Conservation (phyloP, 2,113 vertebrate species). For the Cranoglanis bouderius region DNA sequence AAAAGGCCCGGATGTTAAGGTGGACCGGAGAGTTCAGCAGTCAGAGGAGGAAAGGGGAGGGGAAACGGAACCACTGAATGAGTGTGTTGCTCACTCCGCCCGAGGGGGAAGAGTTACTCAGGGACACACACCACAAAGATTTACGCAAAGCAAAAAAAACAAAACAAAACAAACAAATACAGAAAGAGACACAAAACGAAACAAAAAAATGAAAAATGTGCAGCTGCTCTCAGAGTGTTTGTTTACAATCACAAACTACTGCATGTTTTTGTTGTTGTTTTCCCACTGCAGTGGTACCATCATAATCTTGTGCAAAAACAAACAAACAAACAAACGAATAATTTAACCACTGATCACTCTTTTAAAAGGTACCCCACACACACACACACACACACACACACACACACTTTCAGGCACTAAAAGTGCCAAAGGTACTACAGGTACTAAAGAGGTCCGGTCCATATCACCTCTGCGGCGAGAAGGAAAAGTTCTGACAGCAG, state of each 20-base stretch:
- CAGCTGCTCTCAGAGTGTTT: too few relatives aligned
- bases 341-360: background rate
- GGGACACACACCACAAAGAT: background rate
- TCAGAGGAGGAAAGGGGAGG: background rate
- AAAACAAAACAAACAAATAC: background rate
- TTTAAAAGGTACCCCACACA: background rate
- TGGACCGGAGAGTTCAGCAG: background rate
- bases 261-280: too few relatives aligned
- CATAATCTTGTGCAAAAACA: too few relatives aligned
- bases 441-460: background rate
- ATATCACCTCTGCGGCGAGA: background rate
- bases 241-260: too few relatives aligned
- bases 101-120: background rate
- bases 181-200: background rate
- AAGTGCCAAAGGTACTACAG: background rate
- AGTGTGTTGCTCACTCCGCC: background rate
- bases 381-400: background rate
- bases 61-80: background rate
- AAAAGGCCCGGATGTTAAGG: conserved; percentile 30
- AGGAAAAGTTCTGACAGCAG: background rate
- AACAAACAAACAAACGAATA: too few relatives aligned
- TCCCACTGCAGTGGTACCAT: too few relatives aligned
- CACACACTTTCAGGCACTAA: background rate
- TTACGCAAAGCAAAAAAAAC: background rate
- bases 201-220: too few relatives aligned